Base-by-base conservation (phyloP, 1,140 invertebrate genomes). In the Dysdera silvatica region DNA sequence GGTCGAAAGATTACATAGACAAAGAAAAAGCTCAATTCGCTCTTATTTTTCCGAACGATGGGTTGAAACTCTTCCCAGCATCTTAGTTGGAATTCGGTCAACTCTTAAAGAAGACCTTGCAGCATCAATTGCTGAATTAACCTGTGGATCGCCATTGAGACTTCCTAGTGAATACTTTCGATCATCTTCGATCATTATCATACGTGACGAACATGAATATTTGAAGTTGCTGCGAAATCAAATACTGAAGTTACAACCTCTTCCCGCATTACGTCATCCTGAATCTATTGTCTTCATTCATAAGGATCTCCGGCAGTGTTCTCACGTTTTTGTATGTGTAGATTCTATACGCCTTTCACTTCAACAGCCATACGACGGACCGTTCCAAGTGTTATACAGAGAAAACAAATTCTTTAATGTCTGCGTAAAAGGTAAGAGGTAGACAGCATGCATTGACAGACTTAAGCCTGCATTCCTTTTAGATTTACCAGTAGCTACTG, bases 1-100 rank as follows among this genome's bases (percentile, higher is more conserved):
- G 41, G 66, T 74, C 0, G 75, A 3, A 49, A 69, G 41, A 57
- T 80, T 14, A 79, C 80, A 67, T 40, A 70, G 20, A 66, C 77
- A 2, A 47, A 32, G 28, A 7, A 55, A 57, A n/a, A 18, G n/a
- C 32, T 37, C 56, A n/a, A 45, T 71, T 49, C 31, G 20, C 16
- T 31, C 26, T 3, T 12, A 52, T 58, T 20, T 7, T 71, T 43
- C 66, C 20, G 26, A n/a, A 5, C 47, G 56, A 10, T 80, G 77
- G 76, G 60, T 66, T 1, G 66, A 73, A 23, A 24, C 52, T 1
- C 66, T 80, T 6, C 75, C 78, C 3, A 59, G 71, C 0, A 73
- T 79, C 3, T 64, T 80, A 0, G 55, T 79, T 3, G 67, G 68
- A 10, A 37, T 73, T 4, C 69, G 67, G 2, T 28, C 45, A 4